phyloP scores from a whole-genome alignment of 53 echinoderm and acorn worm genomes.

The Henricia sp. region DNA sequence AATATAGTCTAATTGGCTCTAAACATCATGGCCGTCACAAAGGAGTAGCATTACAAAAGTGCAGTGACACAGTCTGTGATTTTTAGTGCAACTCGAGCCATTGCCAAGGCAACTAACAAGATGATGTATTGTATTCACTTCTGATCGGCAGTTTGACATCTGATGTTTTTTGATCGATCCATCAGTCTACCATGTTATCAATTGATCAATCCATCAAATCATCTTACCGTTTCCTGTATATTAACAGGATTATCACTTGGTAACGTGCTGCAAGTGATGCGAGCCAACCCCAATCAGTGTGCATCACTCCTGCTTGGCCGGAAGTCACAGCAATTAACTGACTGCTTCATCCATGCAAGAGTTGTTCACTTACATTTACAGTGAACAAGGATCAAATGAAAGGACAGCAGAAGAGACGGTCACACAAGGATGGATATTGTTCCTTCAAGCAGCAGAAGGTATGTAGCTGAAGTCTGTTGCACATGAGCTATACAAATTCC shows the following conservation, averaged over 20 bases:
- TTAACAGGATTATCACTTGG: not conserved
- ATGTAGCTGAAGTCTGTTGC: no score
- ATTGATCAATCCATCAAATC: not conserved
- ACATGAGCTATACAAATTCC: no score
- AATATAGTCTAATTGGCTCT: no score
- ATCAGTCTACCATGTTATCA: not conserved
- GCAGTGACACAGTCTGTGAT: not conserved
- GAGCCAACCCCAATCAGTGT: not conserved
- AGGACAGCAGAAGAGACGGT: constrained; percentile 5
- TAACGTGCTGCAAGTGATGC: constrained; percentile 6
- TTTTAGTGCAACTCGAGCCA: not conserved
- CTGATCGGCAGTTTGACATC: not conserved
- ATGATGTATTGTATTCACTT: not conserved
- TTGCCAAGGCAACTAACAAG: not conserved
- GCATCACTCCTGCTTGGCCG: constrained; percentile 10
- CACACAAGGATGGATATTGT: constrained; percentile 11
- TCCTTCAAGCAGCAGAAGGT: constrained; percentile 16
- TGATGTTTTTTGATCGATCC: not conserved
- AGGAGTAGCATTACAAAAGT: no score
- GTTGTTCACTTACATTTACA: not conserved
- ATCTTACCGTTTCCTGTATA: not conserved
- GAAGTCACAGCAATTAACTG: constrained; percentile 2
- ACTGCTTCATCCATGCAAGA: constrained; percentile 3
- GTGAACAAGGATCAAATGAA: not conserved
- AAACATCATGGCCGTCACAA: no score